Conservation (phyloP, 2,888 invertebrate genomes). For the Formica aserva region DNA sequence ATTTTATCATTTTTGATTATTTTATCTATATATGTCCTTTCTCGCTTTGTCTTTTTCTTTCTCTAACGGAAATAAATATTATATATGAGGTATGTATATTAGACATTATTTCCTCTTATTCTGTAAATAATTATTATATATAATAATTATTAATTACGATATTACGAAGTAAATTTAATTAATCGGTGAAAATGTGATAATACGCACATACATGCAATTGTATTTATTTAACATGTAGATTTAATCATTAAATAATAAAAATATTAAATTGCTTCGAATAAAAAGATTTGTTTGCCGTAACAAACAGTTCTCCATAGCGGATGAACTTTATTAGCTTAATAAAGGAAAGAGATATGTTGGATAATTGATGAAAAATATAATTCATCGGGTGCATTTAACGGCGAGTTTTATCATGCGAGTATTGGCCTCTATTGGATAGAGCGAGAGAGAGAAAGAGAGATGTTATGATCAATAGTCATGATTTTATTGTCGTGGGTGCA, state of each 20-base stretch:
- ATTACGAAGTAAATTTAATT: background rate
- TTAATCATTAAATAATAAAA: conserved; percentile 2
- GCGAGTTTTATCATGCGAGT: conserved; percentile 4
- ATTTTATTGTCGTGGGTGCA: conserved; percentile 55
- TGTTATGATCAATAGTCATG: conserved; percentile 48
- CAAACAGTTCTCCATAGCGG: background rate
- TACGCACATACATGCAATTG: background rate
- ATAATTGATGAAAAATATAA: conserved; percentile 41
- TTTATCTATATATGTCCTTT: background rate
- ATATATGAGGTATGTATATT: background rate
- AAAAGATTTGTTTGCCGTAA: conserved; percentile 18
- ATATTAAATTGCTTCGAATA: conserved; percentile 1
- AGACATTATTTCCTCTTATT: background rate
- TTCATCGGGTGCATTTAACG: conserved; percentile 9
- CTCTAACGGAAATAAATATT: background rate
- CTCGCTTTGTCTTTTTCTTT: background rate
- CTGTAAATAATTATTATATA: background rate
- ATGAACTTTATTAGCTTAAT: conserved; percentile 5
- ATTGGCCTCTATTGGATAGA: background rate
- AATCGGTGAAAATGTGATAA: background rate
- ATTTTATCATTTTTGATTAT: conserved; percentile 3
- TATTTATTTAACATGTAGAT: conserved; percentile 2
- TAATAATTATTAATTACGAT: background rate
- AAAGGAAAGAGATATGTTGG: background rate
- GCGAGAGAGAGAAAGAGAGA: background rate